These are phyloP conservation scores for Phylloscopus trochiloides DNA, from an alignment of 2,113 vertebrate genomes.

Conservation along the genomic window DNA sequence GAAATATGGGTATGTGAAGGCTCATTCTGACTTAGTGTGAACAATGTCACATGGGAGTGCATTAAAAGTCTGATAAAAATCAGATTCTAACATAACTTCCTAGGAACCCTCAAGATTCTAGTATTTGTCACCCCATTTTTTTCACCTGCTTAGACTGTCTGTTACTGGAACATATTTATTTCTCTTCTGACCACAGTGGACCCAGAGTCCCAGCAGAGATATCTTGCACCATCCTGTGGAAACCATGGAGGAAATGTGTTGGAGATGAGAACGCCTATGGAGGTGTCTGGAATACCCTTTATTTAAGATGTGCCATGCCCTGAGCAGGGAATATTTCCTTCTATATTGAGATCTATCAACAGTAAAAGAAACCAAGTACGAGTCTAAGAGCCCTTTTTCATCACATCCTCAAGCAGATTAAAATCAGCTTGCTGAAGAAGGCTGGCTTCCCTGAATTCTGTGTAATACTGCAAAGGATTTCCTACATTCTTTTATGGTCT, in stretches of 20 bases:
- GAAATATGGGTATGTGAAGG: background rate
- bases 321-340: background rate
- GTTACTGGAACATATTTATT: background rate
- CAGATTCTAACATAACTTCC: background rate
- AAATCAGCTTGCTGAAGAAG: background rate
- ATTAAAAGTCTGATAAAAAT: background rate
- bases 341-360: background rate
- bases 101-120: accelerated
- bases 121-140: background rate
- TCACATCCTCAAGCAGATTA: background rate
- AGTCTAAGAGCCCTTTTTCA: background rate
- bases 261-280: background rate
- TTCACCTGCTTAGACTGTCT: background rate
- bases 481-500: background rate
- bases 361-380: background rate
- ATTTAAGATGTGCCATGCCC: background rate
- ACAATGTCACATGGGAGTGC: background rate
- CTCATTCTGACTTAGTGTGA: background rate
- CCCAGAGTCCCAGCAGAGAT: background rate
- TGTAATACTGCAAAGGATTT: background rate
- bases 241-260: background rate
- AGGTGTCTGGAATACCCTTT: background rate
- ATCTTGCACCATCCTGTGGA: background rate
- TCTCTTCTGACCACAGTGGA: background rate
- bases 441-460: background rate